These are phyloP conservation scores for Acanthopagrus latus DNA, from an alignment of 2,797 vertebrate genomes.

Conservation along the genomic window DNA sequence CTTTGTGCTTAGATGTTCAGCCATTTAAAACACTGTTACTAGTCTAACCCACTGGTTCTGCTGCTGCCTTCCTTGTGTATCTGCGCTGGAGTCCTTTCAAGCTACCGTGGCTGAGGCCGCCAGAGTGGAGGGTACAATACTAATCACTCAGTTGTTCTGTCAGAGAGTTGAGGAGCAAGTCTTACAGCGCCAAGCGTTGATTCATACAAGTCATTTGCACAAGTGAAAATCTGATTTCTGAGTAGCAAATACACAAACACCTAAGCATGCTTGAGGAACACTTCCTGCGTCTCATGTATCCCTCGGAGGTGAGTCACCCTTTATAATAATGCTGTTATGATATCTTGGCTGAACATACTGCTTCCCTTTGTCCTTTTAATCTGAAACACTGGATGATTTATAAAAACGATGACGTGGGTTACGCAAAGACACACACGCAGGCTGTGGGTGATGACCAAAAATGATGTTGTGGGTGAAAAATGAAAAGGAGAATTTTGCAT, in stretches of 20 bases:
- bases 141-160: slow-evolving; percentile 9
- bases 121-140: background rate
- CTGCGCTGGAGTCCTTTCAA: background rate
- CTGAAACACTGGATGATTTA: slow-evolving; percentile 46
- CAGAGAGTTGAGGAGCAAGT: background rate
- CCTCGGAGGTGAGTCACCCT: slow-evolving; percentile 42
- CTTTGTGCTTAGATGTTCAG: slow-evolving; percentile 8
- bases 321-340: slow-evolving; percentile 24
- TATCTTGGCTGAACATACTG: slow-evolving; percentile 49
- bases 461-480: slow-evolving; percentile 64
- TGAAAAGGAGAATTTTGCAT: slow-evolving; percentile 67
- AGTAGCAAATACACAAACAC: background rate
- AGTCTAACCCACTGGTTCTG: background rate
- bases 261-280: background rate
- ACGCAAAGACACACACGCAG: slow-evolving; percentile 19
- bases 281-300: background rate
- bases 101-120: background rate
- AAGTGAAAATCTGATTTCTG: background rate
- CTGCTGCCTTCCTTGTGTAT: background rate
- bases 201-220: slow-evolving; percentile 2
- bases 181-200: slow-evolving; percentile 10
- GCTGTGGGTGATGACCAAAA: slow-evolving; percentile 61
- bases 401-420: slow-evolving; percentile 10
- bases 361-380: slow-evolving; percentile 50
- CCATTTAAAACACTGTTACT: background rate